Percentiles rank a stretch among this genome's conserved stretches.
Evolutionary conservation across 2,113 vertebrate species (phyloP).

Genomic region (Embiotoca jacksoni): DNA sequence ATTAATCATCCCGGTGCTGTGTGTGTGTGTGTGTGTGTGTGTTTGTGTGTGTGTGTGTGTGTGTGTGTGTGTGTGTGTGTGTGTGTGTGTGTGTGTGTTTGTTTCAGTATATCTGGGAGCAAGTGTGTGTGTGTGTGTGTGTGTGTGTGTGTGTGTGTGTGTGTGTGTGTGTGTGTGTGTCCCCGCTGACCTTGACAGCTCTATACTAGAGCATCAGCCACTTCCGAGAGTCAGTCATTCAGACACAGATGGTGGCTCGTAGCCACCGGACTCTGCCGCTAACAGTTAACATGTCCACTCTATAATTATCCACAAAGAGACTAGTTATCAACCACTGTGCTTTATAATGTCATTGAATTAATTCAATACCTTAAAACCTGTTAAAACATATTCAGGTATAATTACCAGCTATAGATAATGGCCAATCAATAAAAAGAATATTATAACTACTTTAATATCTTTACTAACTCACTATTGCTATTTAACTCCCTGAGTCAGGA

Average conservation of each 20-base stretch:
- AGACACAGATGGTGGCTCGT: constrained; percentile 69
- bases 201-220: constrained; percentile 65
- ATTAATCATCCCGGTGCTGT: constrained; percentile 83
- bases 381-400: constrained; percentile 48
- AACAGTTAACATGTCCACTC: constrained; percentile 67
- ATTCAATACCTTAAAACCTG: constrained; percentile 40
- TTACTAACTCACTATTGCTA: constrained; percentile 22
- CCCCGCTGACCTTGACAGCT: constrained; percentile 83
- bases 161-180: constrained; percentile 54
- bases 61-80: constrained; percentile 33
- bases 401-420: constrained; percentile 49
- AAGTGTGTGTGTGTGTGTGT: constrained; percentile 16
- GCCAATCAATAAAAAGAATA: constrained; percentile 41
- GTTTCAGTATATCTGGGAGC: too few species aligned
- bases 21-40: constrained; percentile 46
- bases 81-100: neutral
- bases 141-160: constrained; percentile 30
- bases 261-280: constrained; percentile 56
- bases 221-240: constrained; percentile 72
- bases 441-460: constrained; percentile 38
- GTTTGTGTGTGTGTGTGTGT: constrained; percentile 13
- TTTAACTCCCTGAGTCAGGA: constrained; percentile 7
- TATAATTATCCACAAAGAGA: constrained; percentile 70
- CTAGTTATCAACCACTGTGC: constrained; percentile 39
- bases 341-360: constrained; percentile 60